Conservation (phyloP, 64 coral and sea anemone species). For the Stichodactyla helianthus region DNA sequence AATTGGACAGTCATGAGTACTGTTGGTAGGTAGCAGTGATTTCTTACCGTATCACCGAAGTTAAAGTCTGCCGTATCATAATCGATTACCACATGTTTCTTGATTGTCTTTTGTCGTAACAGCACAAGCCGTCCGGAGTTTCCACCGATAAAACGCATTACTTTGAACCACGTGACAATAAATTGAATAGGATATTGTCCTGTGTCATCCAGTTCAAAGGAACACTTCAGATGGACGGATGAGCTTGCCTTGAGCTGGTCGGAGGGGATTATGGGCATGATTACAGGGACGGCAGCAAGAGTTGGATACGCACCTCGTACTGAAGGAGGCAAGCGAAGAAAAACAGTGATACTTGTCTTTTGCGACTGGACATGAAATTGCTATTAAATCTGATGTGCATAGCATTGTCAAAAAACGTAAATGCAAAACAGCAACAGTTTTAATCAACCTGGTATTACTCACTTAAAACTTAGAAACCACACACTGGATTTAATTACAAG, state of each 20-base stretch:
- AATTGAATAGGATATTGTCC: constrained; percentile 42
- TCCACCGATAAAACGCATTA: constrained; percentile 55
- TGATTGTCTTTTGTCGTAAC: constrained; percentile 12
- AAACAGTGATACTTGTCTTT: not conserved
- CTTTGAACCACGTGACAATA: constrained; percentile 73
- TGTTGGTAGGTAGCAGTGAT: not conserved
- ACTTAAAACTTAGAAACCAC: no score
- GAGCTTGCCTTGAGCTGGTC: constrained; percentile 36
- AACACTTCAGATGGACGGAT: constrained; percentile 47
- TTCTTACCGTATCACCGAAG: constrained; percentile 71
- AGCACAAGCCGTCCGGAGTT: constrained; percentile 51
- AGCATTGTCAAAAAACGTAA: no score
- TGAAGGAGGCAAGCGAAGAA: not conserved
- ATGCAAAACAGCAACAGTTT: no score
- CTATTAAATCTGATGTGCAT: no score
- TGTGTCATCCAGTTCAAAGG: constrained; percentile 30
- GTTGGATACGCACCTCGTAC: constrained; percentile 55
- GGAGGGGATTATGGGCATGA: constrained; percentile 37
- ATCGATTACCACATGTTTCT: constrained; percentile 33
- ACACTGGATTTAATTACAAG: no score
- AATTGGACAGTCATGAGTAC: not conserved
- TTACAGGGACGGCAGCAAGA: constrained; percentile 24
- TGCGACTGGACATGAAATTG: not conserved
- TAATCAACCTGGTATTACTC: no score
- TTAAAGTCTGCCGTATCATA: constrained; percentile 41